A percentile compares a stretch with the other conserved stretches of the same genome.
Conservation (phyloP, 2,797 vertebrate species). For the Astyanax mexicanus region DNA sequence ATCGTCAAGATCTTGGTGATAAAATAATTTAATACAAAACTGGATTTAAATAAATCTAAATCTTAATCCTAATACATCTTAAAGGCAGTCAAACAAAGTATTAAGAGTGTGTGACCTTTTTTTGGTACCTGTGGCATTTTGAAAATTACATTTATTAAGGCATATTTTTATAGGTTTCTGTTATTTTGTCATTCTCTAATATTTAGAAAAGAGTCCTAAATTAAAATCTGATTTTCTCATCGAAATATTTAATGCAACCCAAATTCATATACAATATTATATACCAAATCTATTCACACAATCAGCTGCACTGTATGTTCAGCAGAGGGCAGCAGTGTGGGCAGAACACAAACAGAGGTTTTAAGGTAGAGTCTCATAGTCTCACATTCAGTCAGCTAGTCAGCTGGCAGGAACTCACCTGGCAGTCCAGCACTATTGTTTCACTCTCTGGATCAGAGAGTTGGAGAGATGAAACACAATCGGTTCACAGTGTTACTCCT, state of each 20-base stretch:
- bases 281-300: neutral
- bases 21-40: no score
- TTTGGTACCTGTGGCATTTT: no score
- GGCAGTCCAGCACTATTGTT: neutral
- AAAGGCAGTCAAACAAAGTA: no score
- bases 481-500: neutral
- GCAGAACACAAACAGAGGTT: neutral
- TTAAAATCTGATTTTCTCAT: no score
- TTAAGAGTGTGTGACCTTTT: no score
- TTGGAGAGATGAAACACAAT: neutral
- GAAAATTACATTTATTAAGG: no score
- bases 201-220: no score
- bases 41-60: no score
- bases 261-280: neutral
- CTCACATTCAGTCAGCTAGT: neutral
- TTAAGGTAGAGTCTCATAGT: neutral
- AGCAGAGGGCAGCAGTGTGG: neutral
- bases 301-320: neutral
- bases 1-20: no score
- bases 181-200: no score
- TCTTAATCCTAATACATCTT: no score
- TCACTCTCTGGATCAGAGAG: neutral
- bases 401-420: neutral
- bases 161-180: no score
- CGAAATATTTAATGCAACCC: neutral